These are phyloP conservation scores for Philotrypesis tridentata DNA, from an alignment of 1,140 invertebrate genomes.

Conservation along the genomic window DNA sequence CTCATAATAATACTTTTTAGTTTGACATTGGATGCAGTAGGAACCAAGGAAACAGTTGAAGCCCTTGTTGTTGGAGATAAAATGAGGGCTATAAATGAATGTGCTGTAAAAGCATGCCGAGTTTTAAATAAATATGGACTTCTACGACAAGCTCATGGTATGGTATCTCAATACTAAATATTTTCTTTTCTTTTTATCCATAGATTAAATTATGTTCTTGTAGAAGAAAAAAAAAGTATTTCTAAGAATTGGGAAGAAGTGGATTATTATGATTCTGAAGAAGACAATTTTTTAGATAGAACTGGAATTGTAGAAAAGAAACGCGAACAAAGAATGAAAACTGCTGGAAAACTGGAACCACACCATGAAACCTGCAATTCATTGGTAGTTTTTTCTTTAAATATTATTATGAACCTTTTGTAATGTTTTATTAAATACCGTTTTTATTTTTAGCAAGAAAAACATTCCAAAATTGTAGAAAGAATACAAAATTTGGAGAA, in stretches of 20 bases:
- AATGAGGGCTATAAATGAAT: conserved; percentile 92
- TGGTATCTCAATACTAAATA: conserved; percentile 16
- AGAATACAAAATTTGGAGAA: conserved; percentile 77
- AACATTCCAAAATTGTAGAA: conserved; percentile 77
- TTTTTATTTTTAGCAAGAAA: conserved; percentile 76
- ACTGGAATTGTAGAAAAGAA: conserved; percentile 94
- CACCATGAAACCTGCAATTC: conserved; percentile 85
- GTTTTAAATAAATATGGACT: conserved; percentile 88
- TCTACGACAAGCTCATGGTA: conserved; percentile 83
- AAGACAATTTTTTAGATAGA: conserved; percentile 95
- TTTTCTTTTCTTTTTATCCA: not conserved
- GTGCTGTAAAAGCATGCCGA: conserved; percentile 93
- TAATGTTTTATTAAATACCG: not conserved
- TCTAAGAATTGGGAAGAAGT: conserved; percentile 86
- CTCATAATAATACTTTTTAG: conserved; percentile 59
- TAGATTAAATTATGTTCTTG: conserved; percentile 48
- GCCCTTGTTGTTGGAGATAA: conserved; percentile 91
- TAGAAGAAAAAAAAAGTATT: conserved; percentile 80
- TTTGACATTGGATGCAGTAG: conserved; percentile 86
- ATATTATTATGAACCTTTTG: conserved; percentile 3
- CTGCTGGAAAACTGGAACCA: conserved; percentile 76
- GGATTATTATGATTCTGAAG: conserved; percentile 95
- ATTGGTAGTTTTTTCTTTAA: conserved; percentile 75
- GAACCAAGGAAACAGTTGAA: conserved; percentile 84
- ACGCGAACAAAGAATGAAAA: conserved; percentile 83